Base-by-base conservation (phyloP, 1,140 invertebrate species). In the Bicyclus anynana region DNA sequence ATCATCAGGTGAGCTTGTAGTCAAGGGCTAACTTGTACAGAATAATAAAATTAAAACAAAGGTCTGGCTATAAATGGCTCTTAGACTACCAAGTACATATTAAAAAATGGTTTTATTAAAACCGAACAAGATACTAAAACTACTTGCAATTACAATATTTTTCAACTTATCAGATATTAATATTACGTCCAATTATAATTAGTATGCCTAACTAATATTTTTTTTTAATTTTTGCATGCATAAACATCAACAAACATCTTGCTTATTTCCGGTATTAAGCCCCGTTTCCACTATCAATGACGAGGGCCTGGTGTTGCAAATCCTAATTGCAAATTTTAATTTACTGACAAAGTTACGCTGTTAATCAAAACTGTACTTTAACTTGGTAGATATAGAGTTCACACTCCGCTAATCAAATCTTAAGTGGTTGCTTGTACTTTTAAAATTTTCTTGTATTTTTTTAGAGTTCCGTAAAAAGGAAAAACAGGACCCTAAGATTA, bases 241-340 rank as follows among this genome's bases (percentile, higher is more conserved):
- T 50, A 37, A 50, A 50, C 48, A 17, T 50, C 35, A 50, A 62
- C 54, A 66, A 54, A 53, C 44, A 53, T 47, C 47, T 23, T 49
- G 53, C 52, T 48, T 38, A 53, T 63, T 67, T 72, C 70, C 67
- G 65, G 59, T 68, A 59, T 5, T 12, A 61, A 5, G 26, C 49
- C 58, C 59, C 50, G 64, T 73, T 67, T 20, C 20, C 26, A 51
- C 48, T 50, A 69, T 64, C 60, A 72, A 65, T 65, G 59, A 58
- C 53, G 59, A 53, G 59, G 49, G 63, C 63, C 63, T 50, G 60
- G 59, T 67, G 62, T 37, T 44, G 40, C 26, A 72, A 70, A 77
- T 70, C 69, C 69, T 69, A 63, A 72, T 67, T 65, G 61, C 61
- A 59, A 70, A 72, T 69, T 69, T 69, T 67, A 56, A 67, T 57